phyloP scores from a whole-genome alignment of 2,113 vertebrate genomes.

The Desmodus rotundus region DNA sequence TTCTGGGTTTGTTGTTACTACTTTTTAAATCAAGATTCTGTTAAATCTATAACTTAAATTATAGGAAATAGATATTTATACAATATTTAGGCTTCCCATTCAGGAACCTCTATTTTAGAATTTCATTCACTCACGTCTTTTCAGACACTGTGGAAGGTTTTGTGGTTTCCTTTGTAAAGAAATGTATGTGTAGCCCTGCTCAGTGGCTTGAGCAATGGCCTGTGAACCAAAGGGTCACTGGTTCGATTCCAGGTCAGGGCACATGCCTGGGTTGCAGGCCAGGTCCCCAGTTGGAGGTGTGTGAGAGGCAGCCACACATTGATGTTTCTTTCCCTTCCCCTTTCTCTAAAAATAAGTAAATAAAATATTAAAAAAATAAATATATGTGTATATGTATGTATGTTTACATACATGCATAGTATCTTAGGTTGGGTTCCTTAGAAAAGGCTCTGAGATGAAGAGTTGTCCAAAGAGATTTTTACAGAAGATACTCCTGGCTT shows the following conservation, averaged over 20 bases:
- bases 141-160: not conserved
- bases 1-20: not conserved
- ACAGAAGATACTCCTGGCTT: not conserved
- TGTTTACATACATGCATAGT: not conserved
- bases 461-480: not conserved
- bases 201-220: too few species aligned
- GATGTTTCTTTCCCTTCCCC: too few species aligned
- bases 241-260: too few species aligned
- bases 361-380: too few species aligned
- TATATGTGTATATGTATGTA: not conserved
- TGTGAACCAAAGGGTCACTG: too few species aligned
- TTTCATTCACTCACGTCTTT: constrained; percentile 6
- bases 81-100: constrained; percentile 6
- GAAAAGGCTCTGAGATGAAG: not conserved
- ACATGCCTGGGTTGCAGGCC: too few species aligned
- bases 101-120: constrained; percentile 16
- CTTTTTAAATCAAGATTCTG: not conserved
- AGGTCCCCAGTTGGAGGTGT: too few species aligned
- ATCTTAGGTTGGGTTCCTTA: not conserved
- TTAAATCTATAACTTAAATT: not conserved
- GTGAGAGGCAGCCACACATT: too few species aligned
- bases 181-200: not conserved
- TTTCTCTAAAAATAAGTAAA: too few species aligned
- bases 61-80: not conserved
- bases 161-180: constrained; percentile 20